Conservation (phyloP, 2,888 invertebrate species). For the Terebella lapidaria region DNA sequence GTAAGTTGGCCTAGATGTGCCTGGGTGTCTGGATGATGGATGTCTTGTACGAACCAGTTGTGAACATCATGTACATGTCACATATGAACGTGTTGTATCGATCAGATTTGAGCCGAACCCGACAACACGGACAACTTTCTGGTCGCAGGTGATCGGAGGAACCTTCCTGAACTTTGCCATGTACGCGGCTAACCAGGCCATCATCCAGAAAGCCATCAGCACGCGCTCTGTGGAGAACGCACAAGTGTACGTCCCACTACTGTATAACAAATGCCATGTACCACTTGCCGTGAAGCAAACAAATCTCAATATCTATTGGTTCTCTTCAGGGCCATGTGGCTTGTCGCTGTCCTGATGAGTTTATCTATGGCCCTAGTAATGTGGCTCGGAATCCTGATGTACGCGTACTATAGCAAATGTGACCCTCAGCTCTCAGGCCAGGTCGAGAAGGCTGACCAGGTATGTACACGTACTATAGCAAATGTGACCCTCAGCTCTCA, state of each 20-base stretch:
- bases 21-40: too few relatives aligned
- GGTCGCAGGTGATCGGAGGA: constrained; percentile 76
- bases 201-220: constrained; percentile 24
- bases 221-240: constrained; percentile 14
- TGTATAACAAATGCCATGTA: neutral
- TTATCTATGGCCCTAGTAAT: constrained; percentile 22
- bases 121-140: constrained; percentile 79
- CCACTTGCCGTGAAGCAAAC: too few relatives aligned
- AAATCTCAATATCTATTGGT: too few relatives aligned
- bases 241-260: constrained; percentile 14
- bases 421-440: constrained; percentile 31
- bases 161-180: constrained; percentile 87
- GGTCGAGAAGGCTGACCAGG: constrained; percentile 29
- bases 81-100: too few relatives aligned
- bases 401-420: constrained; percentile 34
- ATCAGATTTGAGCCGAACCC: constrained; percentile 67
- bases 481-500: too few relatives aligned
- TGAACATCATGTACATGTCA: too few relatives aligned
- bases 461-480: too few relatives aligned
- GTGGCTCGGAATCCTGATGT: constrained; percentile 35
- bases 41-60: too few relatives aligned
- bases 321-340: neutral
- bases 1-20: too few relatives aligned
- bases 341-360: neutral
- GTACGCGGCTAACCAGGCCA: constrained; percentile 84